Base-by-base conservation (phyloP, 2,113 vertebrate genomes). In the Saccopteryx bilineata region DNA sequence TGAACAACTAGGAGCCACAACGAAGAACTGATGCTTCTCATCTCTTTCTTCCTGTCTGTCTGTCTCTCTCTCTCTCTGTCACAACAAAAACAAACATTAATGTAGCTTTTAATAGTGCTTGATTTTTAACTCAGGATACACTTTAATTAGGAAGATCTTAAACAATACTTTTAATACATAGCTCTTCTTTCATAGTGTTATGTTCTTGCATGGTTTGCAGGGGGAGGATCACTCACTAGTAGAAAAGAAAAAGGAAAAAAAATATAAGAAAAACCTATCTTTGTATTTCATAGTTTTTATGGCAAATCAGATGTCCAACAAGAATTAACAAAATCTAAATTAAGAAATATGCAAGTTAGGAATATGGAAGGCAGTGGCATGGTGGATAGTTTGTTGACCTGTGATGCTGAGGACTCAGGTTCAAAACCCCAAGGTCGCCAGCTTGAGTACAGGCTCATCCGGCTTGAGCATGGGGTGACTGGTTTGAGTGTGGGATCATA, bases 21-120 rank as follows among this genome's bases (percentile, higher is more conserved):
- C 39, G 39, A 39, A 39, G 39, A 39, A 39, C 39, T 39, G 39
- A 39, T 39, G 39, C 39, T 39, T 39, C 39, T 39, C 39, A 39
- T 39, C 39, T 39, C 39, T 39, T 3, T 39, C 39, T 39, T 39
- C 39, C 39, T 39, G 39, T 39, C 39, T 39, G 39, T 39, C 39
- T 39, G 39, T 39, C 39, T 39, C 2, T 39, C 39, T 39, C 39
- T 39, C 39, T 39, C 39, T 39, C 39, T 39, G 39, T 39, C 39
- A 39, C 39, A 39, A 39, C 39, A 39, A 39, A 39, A 39, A 39
- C 39, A 39, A 81, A 68, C 69, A 56, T 69, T 78, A 61, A 74
- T 48, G 12, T 76, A 87, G 17, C 46, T 96, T 95, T 93, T 90
- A 48, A 65, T n/a, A 91, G 13, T 90, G 31, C 26, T 76, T 90